phyloP scores from a whole-genome alignment of 2,888 invertebrate genomes.

The Drosophila meridiana region DNA sequence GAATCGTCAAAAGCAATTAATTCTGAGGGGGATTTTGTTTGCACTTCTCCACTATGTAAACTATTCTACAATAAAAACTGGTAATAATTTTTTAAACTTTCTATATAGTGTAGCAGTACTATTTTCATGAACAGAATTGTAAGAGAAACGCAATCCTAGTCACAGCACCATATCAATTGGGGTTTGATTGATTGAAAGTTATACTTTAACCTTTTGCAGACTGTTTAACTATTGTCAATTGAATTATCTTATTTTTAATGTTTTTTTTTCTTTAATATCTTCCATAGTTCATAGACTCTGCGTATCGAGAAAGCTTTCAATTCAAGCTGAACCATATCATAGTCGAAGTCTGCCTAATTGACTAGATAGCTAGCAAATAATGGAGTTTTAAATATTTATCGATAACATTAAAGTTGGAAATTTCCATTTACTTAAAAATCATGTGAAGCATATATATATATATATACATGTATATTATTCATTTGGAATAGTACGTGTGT shows the following conservation, averaged over 20 bases:
- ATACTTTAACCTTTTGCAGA: not conserved
- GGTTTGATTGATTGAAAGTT: not conserved
- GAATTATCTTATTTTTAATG: too few species aligned
- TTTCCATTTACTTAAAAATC: conserved; percentile 5
- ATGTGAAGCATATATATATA: not conserved
- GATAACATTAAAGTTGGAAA: conserved; percentile 10
- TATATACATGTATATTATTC: not conserved
- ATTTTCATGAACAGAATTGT: too few species aligned
- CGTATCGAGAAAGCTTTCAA: not conserved
- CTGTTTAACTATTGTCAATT: not conserved
- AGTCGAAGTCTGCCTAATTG: not conserved
- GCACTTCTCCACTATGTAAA: not conserved
- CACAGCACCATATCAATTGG: not conserved
- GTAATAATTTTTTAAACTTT: not conserved
- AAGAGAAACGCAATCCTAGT: not conserved
- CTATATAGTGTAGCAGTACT: too few species aligned
- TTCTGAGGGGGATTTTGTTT: not conserved
- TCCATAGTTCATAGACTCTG: not conserved
- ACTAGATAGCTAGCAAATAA: not conserved
- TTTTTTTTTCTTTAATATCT: not conserved
- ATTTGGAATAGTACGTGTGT: conserved; percentile 26
- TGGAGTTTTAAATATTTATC: conserved; percentile 5
- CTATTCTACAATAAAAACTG: not conserved
- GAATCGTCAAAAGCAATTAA: not conserved
- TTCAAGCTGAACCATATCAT: not conserved